Evolutionary conservation across 2,113 vertebrate species (phyloP), one percentile per base, ranked within the genome.

Genomic region (Hippolais icterina): DNA sequence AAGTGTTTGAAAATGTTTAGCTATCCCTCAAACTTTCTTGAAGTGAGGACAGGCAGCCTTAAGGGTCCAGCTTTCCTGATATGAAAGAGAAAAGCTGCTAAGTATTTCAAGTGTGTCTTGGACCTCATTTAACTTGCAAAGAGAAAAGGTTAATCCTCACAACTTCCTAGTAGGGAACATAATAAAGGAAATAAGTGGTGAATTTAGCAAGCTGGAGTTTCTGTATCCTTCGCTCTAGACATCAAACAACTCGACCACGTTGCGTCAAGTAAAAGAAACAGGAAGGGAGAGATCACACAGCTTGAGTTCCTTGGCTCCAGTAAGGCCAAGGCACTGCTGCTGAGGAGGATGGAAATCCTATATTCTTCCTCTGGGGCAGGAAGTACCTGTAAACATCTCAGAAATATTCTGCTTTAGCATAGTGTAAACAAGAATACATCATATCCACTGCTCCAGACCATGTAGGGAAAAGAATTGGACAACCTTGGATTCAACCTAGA

Each of bases 241-340:
- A 97, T 98, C 98, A 98, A 98, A 98, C 94, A 94, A 88, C 80
- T 89, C 46, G 46, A 89, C 72, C 60, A 94, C 1, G 25, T 95
- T 97, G 92, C 97, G 89, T 97, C 98, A 98, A 98, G 97, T 92
- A 95, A 90, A 95, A 98, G 98, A 96, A 98, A 98, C 96, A 98
- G 98, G 98, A 98, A 98, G 96, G 91, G 95, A 88, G 87, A 93
- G 96, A 97, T 95, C 93, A 91, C 97, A 97, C 97, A 97, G 97
- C 96, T 93, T 89, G 93, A 98, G 96, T 85, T 94, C 90, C 49
- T 96, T 92, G 97, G 96, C 98, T 98, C 97, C 97, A 95, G 89
- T 31, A 29, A 97, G 96, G 96, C 96, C 96, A 0, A 96, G 93
- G 82, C 65, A 10, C 94, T 96, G 94, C 93, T 94, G 90, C 96